Conservation (phyloP, 1,140 invertebrate species). For the Eciton burchellii region DNA sequence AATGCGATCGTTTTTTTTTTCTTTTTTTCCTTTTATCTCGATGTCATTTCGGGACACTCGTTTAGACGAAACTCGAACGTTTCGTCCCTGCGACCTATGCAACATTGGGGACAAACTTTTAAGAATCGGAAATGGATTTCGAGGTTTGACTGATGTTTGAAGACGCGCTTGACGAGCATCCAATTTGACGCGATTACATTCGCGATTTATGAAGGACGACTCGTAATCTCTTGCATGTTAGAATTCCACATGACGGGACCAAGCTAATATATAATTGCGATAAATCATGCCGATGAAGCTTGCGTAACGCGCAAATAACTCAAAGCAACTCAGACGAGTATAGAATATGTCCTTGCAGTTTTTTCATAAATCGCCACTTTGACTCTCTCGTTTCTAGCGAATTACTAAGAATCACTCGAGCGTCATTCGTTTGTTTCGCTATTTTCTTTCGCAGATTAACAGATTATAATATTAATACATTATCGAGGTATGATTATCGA, state of each 20-base stretch:
- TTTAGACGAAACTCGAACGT: slow-evolving; percentile 14
- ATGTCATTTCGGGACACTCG: background rate
- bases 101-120: background rate
- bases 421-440: slow-evolving; percentile 17
- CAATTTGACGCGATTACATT: background rate
- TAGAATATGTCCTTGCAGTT: slow-evolving; percentile 5
- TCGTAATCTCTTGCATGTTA: slow-evolving; percentile 22
- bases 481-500: slow-evolving; percentile 4
- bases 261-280: slow-evolving; percentile 35
- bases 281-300: slow-evolving; percentile 29
- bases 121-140: slow-evolving; percentile 4
- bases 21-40: background rate
- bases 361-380: slow-evolving; percentile 7
- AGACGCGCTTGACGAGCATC: background rate
- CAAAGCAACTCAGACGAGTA: background rate
- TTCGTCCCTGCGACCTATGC: background rate
- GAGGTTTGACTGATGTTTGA: slow-evolving; percentile 1
- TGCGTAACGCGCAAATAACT: slow-evolving; percentile 1
- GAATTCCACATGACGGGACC: slow-evolving; percentile 71
- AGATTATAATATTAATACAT: slow-evolving; percentile 5
- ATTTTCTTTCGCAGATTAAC: background rate
- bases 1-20: background rate
- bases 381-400: background rate
- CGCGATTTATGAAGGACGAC: background rate
- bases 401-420: background rate